A percentile compares a stretch with the other conserved stretches of the same genome.
phyloP scores from a whole-genome alignment of 2,888 invertebrate species.

The Alitta virens region DNA sequence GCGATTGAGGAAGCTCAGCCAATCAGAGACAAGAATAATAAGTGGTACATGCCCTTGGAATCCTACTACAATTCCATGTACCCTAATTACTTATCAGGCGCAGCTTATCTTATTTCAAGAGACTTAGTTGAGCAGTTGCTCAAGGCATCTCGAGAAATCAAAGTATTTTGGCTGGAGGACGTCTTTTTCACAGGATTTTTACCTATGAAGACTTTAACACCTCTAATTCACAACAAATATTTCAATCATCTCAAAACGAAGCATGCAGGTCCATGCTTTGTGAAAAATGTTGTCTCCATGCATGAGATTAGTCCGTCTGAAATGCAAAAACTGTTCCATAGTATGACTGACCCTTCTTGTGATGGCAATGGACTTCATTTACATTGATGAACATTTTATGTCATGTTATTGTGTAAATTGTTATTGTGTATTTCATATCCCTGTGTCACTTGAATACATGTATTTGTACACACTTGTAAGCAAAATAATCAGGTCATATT shows the following conservation, averaged over 20 bases:
- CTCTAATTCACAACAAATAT: not conserved
- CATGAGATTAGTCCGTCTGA: too few relatives aligned
- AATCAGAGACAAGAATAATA: not conserved
- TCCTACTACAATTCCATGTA: not conserved
- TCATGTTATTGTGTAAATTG: too few relatives aligned
- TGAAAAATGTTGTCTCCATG: too few relatives aligned
- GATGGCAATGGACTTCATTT: too few relatives aligned
- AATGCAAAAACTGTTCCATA: too few relatives aligned
- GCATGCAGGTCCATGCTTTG: not conserved
- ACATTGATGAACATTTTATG: too few relatives aligned
- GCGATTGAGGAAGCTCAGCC: not conserved
- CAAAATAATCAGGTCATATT: too few relatives aligned
- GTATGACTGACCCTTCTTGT: too few relatives aligned
- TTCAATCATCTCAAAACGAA: not conserved
- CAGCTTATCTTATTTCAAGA: not conserved
- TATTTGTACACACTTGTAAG: too few relatives aligned
- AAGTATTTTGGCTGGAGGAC: not conserved
- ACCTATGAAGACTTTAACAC: not conserved
- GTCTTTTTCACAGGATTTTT: not conserved
- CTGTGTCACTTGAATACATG: too few relatives aligned
- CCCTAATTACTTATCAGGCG: not conserved
- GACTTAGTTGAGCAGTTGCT: not conserved
- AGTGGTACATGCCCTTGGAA: not conserved
- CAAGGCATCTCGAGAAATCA: not conserved
- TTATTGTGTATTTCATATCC: too few relatives aligned